Evolutionary conservation across 1,140 invertebrate species (phyloP), one percentile per base, ranked within the genome.

Genomic region (Octopus bimaculoides): DNA sequence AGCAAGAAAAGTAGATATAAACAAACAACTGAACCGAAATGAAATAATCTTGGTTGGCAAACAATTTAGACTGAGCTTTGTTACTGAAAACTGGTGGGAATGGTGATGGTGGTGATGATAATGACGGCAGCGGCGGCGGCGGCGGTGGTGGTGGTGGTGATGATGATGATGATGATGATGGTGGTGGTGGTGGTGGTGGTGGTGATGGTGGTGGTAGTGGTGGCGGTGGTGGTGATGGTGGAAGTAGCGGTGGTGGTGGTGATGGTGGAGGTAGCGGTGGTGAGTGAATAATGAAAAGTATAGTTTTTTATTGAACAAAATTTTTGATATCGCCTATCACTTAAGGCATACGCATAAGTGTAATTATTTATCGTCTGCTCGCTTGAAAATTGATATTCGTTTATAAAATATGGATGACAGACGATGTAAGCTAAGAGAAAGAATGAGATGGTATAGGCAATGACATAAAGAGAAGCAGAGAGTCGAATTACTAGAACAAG

Each of bases 161-260:
- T 53, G 75, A 66, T 79, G 75, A 66, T 74, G 75, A 66, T 54
- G 75, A 52, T 73, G 4, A 52, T 79, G 26, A 66, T 79, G 75
- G 56, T 79, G 75, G 56, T 79, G 75, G 78, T 79, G 17, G 77
- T 54, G 54, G 77, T 77, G 54, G 54, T 52, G 54, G 77, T 77
- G 54, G 77, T 77, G 54, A 4, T 55, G 75, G 78, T 75, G 53
- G 55, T 75, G 53, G 55, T 75, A 75, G 55, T 75, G 53, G 5
- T 75, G 53, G 5, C 75, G 75, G 56, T 79, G 75, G 56, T 79
- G 75, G 56, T 79, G 26, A 66, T 79, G 75, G 56, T 79, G 75
- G 56, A 77, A 75, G 78, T 79, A 3, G 77, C 4, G 54, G 77
- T 77, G 54, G 54, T 52, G 54, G 77, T 77, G 54, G 77, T 77